Evolutionary conservation across 2,113 vertebrate genomes (phyloP).

Genomic region (Mus pahari): DNA sequence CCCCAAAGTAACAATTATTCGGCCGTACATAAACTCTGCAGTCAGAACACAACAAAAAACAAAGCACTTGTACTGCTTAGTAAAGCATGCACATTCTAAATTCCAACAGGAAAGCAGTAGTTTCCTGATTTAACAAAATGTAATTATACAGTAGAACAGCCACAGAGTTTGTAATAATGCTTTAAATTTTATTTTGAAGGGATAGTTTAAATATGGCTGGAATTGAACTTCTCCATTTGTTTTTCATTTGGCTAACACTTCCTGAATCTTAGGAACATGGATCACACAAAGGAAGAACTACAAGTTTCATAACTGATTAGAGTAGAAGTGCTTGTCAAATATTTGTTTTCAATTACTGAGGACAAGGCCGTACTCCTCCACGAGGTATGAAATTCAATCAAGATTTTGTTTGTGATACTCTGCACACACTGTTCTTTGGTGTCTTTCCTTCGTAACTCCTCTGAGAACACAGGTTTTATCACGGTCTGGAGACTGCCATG

Average conservation of each 20-base stretch:
- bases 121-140: slow-evolving; percentile 49
- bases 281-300: slow-evolving; percentile 64
- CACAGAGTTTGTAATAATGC: neutral
- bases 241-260: slow-evolving; percentile 59
- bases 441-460: slow-evolving; percentile 72
- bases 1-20: neutral
- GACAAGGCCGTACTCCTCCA: slow-evolving; percentile 34
- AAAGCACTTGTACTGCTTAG: neutral
- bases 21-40: neutral
- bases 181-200: slow-evolving; percentile 60
- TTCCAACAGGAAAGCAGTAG: neutral
- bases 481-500: neutral
- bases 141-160: slow-evolving; percentile 11
- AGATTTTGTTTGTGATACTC: slow-evolving; percentile 73
- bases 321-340: slow-evolving; percentile 77
- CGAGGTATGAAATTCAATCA: slow-evolving; percentile 73
- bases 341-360: slow-evolving; percentile 81
- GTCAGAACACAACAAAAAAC: neutral
- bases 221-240: slow-evolving; percentile 61
- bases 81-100: slow-evolving; percentile 7
- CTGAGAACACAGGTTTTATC: slow-evolving; percentile 66
- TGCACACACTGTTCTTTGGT: slow-evolving; percentile 71
- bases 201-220: slow-evolving; percentile 9
- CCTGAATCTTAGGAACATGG: slow-evolving; percentile 52
- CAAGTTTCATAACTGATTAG: slow-evolving; percentile 71